Evolutionary conservation across 2,888 invertebrate species (phyloP).

Genomic region (Merodon equestris): DNA sequence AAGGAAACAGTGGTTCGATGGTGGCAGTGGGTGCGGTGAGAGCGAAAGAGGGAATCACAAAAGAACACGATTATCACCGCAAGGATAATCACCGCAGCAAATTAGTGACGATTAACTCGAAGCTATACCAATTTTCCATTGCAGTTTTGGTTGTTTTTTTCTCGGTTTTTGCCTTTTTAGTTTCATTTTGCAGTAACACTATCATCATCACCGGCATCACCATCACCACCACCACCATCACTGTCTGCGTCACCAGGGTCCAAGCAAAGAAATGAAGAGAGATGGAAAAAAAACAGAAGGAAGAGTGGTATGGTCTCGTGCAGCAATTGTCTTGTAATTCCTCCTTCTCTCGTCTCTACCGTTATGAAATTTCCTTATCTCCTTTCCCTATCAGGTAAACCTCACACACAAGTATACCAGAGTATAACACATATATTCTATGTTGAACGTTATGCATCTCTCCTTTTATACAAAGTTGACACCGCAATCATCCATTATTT

Average conservation of each 20-base stretch:
- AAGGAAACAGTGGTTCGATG: too few species aligned
- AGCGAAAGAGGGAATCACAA: slow-evolving; percentile 46
- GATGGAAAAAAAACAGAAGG: too few species aligned
- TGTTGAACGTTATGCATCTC: too few species aligned
- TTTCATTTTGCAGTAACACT: slow-evolving; percentile 20
- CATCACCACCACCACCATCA: slow-evolving; percentile 17
- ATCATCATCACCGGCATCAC: slow-evolving; percentile 2
- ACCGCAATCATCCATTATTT: too few species aligned
- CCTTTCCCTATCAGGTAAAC: too few species aligned
- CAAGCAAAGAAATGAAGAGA: slow-evolving; percentile 5
- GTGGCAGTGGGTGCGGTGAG: too few species aligned
- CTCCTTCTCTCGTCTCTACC: slow-evolving; percentile 20
- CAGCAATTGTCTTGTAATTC: slow-evolving; percentile 28
- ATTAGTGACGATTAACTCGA: slow-evolving; percentile 64
- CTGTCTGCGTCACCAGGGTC: slow-evolving; percentile 8
- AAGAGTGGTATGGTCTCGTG: slow-evolving; percentile 13
- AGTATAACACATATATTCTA: too few species aligned
- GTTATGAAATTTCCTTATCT: slow-evolving; percentile 43
- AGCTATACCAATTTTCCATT: slow-evolving; percentile 60
- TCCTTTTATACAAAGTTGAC: too few species aligned
- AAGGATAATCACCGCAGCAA: slow-evolving; percentile 65
- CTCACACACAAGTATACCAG: too few species aligned
- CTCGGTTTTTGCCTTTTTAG: too few species aligned
- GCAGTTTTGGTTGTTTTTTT: slow-evolving; percentile 36
- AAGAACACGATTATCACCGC: slow-evolving; percentile 63